phyloP scores from a whole-genome alignment of 2,113 vertebrate species.

The Eurystomus gularis region DNA sequence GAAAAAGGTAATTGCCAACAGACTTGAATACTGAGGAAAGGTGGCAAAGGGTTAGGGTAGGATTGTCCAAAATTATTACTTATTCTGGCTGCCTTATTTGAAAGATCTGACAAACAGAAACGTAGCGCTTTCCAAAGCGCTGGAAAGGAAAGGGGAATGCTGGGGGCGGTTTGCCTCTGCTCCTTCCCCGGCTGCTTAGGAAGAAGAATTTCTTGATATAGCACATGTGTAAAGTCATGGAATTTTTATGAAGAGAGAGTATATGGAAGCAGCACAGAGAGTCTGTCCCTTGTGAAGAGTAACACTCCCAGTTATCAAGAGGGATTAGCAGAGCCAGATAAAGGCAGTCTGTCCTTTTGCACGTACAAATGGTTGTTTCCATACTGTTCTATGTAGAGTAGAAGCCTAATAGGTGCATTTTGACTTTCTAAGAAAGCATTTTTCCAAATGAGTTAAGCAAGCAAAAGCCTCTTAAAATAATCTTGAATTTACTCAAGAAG shows the following conservation, averaged over 20 bases:
- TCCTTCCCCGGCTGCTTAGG: neutral
- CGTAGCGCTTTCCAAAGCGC: no score
- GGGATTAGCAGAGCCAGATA: neutral
- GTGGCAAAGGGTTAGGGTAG: neutral
- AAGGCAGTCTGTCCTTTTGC: neutral
- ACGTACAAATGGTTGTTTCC: neutral
- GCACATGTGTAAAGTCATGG: neutral
- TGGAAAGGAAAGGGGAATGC: neutral
- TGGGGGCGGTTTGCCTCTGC: neutral
- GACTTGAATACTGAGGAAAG: neutral
- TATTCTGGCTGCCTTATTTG: neutral
- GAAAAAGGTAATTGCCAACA: neutral
- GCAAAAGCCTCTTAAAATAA: neutral
- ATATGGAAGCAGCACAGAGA: neutral
- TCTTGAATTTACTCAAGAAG: neutral
- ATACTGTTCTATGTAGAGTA: neutral
- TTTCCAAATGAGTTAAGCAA: neutral
- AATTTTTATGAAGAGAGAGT: neutral
- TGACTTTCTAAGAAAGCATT: neutral
- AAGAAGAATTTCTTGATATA: neutral
- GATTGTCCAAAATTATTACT: neutral
- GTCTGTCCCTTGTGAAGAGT: neutral
- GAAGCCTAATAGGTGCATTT: neutral
- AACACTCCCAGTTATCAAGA: neutral
- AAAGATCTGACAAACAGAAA: no score